phyloP scores from a whole-genome alignment of 2,113 vertebrate genomes.

The Pan paniscus region DNA sequence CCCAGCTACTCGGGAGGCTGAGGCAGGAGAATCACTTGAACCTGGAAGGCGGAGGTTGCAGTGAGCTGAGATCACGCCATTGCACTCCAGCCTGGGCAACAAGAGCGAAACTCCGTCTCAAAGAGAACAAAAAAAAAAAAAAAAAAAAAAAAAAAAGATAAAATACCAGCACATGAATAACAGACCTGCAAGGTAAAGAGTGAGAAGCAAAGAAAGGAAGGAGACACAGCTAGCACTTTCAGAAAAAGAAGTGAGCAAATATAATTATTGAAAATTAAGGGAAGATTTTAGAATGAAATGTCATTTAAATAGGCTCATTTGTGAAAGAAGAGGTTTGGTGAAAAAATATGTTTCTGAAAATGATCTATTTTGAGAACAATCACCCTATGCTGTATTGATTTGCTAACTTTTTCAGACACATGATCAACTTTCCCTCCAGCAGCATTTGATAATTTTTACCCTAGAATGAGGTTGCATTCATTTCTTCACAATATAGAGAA shows the following conservation, averaged over 20 bases:
- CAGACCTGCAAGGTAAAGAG: background rate
- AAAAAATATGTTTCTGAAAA: background rate
- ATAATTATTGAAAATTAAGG: background rate
- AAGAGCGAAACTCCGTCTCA: too few relatives aligned
- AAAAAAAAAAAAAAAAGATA: background rate
- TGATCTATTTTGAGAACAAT: background rate
- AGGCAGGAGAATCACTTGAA: too few relatives aligned
- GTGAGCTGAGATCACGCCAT: too few relatives aligned
- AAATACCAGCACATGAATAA: background rate
- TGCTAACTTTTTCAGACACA: background rate
- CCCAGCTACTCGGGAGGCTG: too few relatives aligned
- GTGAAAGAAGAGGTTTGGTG: background rate
- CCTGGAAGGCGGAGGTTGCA: too few relatives aligned
- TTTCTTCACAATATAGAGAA: background rate
- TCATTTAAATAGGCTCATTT: background rate
- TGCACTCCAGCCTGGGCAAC: too few relatives aligned
- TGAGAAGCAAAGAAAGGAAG: background rate
- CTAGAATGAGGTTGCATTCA: background rate
- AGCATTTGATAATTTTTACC: background rate
- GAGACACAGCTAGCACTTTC: background rate
- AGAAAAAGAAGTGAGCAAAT: background rate
- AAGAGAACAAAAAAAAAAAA: too few relatives aligned
- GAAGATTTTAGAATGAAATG: background rate
- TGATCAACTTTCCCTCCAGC: background rate
- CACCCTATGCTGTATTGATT: background rate